Conservation (phyloP, 1,140 invertebrate genomes). For the Ceratina calcarata region DNA sequence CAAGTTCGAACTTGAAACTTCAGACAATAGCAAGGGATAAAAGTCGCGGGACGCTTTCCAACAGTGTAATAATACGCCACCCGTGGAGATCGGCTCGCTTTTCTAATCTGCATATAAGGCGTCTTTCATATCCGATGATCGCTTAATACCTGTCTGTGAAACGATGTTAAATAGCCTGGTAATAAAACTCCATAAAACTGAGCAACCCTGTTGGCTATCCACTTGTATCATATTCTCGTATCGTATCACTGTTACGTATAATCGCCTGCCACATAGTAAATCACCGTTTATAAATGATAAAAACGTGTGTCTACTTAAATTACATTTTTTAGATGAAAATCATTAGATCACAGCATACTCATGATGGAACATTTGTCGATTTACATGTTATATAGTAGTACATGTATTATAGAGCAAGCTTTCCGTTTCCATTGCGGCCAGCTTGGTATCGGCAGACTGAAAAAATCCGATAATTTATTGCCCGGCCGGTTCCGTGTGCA, state of each 20-base stretch:
- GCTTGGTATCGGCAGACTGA: neutral
- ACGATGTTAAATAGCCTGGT: slow-evolving; percentile 14
- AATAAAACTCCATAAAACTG: slow-evolving; percentile 12
- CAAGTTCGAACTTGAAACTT: slow-evolving; percentile 13
- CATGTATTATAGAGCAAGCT: no score
- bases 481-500: neutral
- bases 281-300: no score
- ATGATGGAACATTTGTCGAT: no score
- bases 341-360: no score
- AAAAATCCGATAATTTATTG: slow-evolving; percentile 15
- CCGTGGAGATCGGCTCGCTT: neutral
- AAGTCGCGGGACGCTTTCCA: slow-evolving; percentile 26
- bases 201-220: neutral
- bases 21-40: neutral
- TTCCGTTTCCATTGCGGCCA: neutral
- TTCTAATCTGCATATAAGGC: neutral
- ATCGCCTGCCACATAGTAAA: no score
- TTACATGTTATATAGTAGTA: no score
- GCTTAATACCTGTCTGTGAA: neutral
- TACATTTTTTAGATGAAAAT: no score
- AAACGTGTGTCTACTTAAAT: no score
- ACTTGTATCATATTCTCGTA: no score
- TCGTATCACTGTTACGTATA: no score
- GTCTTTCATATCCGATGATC: neutral
- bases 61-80: neutral